Evolutionary conservation across 53 echinoderm and acorn worm species (phyloP).

Genomic region (Temnopleurus reevesii): DNA sequence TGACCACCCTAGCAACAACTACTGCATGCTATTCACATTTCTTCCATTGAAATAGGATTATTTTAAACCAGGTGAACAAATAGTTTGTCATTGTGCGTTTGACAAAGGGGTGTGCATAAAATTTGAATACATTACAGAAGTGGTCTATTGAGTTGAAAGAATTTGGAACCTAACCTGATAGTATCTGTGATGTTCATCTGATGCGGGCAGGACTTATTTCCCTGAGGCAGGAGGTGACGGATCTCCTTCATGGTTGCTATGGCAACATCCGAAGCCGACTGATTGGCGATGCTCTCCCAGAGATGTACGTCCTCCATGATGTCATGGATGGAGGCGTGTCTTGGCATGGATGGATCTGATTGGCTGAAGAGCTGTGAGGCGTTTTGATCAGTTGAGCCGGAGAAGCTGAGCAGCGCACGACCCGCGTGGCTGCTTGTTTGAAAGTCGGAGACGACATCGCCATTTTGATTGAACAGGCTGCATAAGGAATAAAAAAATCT

Average conservation of each 20-base stretch:
- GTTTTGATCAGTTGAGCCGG: slow-evolving; percentile 20
- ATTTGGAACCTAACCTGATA: slow-evolving; percentile 73
- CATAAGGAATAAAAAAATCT: background rate
- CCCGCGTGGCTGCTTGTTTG: slow-evolving; percentile 54
- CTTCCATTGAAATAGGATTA: too few relatives aligned
- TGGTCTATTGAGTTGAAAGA: too few relatives aligned
- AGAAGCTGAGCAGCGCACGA: slow-evolving; percentile 69
- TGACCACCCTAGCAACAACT: too few relatives aligned
- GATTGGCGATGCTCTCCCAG: slow-evolving; percentile 35
- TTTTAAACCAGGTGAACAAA: too few relatives aligned
- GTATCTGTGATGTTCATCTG: slow-evolving; percentile 78
- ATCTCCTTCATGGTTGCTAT: slow-evolving; percentile 73
- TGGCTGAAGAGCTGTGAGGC: slow-evolving; percentile 9
- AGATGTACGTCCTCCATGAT: slow-evolving; percentile 24
- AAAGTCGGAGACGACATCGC: slow-evolving; percentile 25
- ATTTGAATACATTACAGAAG: too few relatives aligned
- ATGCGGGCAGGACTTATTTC: slow-evolving; percentile 66
- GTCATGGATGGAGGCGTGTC: slow-evolving; percentile 60
- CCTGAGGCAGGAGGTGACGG: slow-evolving; percentile 73
- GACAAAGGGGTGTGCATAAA: too few relatives aligned
- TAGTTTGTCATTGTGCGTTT: too few relatives aligned
- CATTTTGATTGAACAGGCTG: slow-evolving; percentile 67
- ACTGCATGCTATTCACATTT: too few relatives aligned
- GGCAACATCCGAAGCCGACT: slow-evolving; percentile 51
- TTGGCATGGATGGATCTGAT: background rate